Evolutionary conservation across 1,140 invertebrate species (phyloP), one percentile per base, ranked within the genome.

Genomic region (Drosophila dunni): DNA sequence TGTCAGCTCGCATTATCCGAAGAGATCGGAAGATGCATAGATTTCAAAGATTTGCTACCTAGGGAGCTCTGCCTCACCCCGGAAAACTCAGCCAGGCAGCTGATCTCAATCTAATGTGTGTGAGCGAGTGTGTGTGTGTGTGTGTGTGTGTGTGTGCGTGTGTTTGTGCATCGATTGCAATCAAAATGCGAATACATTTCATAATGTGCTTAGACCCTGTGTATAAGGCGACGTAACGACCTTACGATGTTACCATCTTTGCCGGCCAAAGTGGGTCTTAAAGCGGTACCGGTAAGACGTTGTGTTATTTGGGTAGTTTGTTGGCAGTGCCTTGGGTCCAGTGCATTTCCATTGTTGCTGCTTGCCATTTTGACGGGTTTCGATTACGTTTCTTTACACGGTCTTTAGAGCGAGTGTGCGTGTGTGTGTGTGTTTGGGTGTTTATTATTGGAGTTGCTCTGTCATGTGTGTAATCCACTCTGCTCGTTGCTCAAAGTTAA

Each of bases 301-400:
- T 10, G 9, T 40, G 2, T 42, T 50, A 11, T 7, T 50, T 11
- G 46, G 17, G 38, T 42, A 42, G 40, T 6, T 42, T 10, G 45
- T 20, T 44, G 11, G 11, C 11, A 61, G 48, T 68, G 29, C 44
- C 15, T 69, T 53, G 48, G 66, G 66, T 65, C 36, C 70, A 15
- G 54, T 60, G 54, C 44, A 11, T 58, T 33, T 24, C 34, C 48
- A 54, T 54, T 71, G 66, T 64, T 70, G 45, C 36, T 44, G 34
- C 67, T 88, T 83, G 83, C 83, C 83, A 88, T 88, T 88, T 88
- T 89, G 83, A 88, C 83, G 83, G 83, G 83, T 88, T 88, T 88
- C 83, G 83, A 88, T 88, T 88, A 83, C 83, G 66, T 60, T 74
- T 67, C 7, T 58, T 57, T 56, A 54, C 51, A 40, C 40, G 46